A percentile compares a stretch with the other conserved stretches of the same genome.
phyloP scores from a whole-genome alignment of 2,888 invertebrate species.

The Cyclophora punctaria region DNA sequence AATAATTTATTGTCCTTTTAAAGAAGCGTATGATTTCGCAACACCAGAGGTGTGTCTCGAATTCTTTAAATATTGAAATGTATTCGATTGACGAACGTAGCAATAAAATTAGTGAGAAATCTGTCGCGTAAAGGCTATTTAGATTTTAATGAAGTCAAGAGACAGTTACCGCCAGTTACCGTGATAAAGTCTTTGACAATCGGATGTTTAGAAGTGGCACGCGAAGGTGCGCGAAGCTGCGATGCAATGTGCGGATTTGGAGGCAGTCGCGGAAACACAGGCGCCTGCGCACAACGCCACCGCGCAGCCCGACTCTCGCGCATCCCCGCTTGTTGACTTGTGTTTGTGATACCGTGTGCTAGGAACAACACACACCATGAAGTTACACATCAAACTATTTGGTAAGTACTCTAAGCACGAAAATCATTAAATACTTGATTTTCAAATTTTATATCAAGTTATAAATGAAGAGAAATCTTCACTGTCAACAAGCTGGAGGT shows the following conservation, averaged over 20 bases:
- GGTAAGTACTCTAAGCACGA: slow-evolving; percentile 36
- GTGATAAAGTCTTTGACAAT: slow-evolving; percentile 34
- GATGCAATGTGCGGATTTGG: slow-evolving; percentile 29
- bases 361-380: slow-evolving; percentile 44
- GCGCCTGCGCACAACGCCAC: slow-evolving; percentile 53
- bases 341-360: slow-evolving; percentile 36
- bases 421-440: no score
- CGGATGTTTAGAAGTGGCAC: slow-evolving; percentile 47
- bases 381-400: slow-evolving; percentile 53
- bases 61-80: slow-evolving; percentile 13
- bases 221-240: slow-evolving; percentile 40
- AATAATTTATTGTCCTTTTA: slow-evolving; percentile 2
- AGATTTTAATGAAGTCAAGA: background rate
- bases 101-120: background rate
- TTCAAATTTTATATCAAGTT: no score
- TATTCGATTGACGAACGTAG: slow-evolving; percentile 5
- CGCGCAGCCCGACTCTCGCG: slow-evolving; percentile 25
- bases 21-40: slow-evolving; percentile 9
- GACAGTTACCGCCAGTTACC: slow-evolving; percentile 6
- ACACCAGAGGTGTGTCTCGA: slow-evolving; percentile 15
- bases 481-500: background rate
- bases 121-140: background rate
- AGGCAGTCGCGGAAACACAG: slow-evolving; percentile 52
- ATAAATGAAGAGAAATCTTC: no score
- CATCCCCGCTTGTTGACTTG: slow-evolving; percentile 30